Evolutionary conservation across 2,797 vertebrate species (phyloP).

Genomic region (Pachyuromys duprasi): DNA sequence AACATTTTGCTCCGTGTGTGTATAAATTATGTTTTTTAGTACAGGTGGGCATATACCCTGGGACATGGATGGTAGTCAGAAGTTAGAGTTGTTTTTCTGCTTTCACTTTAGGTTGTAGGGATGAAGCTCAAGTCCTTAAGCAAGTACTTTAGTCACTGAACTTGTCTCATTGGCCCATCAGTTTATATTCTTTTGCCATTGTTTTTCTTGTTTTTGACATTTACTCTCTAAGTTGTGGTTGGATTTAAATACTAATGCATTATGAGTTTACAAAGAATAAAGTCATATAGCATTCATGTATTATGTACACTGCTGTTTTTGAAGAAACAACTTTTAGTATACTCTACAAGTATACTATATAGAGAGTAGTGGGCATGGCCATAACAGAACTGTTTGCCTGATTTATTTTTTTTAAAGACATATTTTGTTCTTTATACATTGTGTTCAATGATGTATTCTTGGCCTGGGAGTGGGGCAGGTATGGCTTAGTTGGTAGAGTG

Average conservation of each 20-base stretch:
- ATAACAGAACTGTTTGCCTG: background rate
- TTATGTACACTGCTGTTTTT: background rate
- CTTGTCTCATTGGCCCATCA: background rate
- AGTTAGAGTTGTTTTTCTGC: background rate
- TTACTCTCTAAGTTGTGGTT: constrained; percentile 31
- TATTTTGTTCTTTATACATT: constrained; percentile 3
- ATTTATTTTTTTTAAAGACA: constrained; percentile 46
- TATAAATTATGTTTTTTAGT: background rate
- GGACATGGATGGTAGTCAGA: background rate
- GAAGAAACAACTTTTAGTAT: background rate
- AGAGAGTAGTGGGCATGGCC: background rate
- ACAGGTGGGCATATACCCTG: background rate
- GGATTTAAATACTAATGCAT: constrained; percentile 13
- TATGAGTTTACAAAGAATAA: constrained; percentile 31
- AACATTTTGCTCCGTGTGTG: background rate
- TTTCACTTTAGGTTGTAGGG: background rate
- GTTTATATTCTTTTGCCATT: background rate
- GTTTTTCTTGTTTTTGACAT: constrained; percentile 42
- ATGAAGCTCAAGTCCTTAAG: background rate
- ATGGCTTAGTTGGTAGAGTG: background rate
- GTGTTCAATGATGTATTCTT: background rate
- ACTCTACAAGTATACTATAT: background rate
- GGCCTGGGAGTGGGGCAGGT: background rate
- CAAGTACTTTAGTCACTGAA: background rate
- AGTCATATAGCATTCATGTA: background rate